Base-by-base conservation (phyloP, 2,888 invertebrate species). In the Pediacus dermestoides region DNA sequence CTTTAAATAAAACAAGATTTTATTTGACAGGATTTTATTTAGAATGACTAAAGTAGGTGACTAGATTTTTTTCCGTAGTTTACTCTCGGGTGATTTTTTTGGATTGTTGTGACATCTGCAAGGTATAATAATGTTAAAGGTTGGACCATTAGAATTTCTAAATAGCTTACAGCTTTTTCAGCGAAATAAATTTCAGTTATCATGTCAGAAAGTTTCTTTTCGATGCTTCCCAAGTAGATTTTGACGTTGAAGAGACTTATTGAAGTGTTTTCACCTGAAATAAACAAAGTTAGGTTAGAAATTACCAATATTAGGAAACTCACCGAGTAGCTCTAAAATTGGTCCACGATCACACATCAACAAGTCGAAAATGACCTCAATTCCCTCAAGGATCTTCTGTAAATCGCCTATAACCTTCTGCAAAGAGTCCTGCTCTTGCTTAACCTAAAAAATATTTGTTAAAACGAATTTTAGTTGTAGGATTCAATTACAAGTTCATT, bases 191-290 rank as follows among this genome's bases (percentile, higher is more conserved):
- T 73, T 40, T 76, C 69, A 46, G 73, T 75, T 27, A 86, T 74
- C 47, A 85, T 73, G 48, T 83, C 81, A 9, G 76, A 74, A 10
- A 84, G 78, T 42, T 81, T 79, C 61, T 84, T 81, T 60, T 91
- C 89, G 46, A 93, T 79, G 18, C 88, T 80, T 42, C 87, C 87
- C 57, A 92, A 76, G 63, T 88, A 90, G 10, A 91, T 77, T 47
- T 86, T 80, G 1, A 87, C 86, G 70, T 91, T 93, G 52, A 80
- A 79, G 32, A 76, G 74, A 35, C 81, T 85, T 26, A 91, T 80
- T 9, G 76, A 76, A 3, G 83, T 75, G 36, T 83, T 78, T 10
- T 81, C 76, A 23, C 87, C 74, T 63, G 38, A 37, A 60, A 57
- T 25, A 48, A 16, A 18, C 43, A 45, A 22, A 30, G n/a, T n/a